Evolutionary conservation across 2,888 invertebrate genomes (phyloP).

Genomic region (Bursaphelenchus okinawaensis): DNA sequence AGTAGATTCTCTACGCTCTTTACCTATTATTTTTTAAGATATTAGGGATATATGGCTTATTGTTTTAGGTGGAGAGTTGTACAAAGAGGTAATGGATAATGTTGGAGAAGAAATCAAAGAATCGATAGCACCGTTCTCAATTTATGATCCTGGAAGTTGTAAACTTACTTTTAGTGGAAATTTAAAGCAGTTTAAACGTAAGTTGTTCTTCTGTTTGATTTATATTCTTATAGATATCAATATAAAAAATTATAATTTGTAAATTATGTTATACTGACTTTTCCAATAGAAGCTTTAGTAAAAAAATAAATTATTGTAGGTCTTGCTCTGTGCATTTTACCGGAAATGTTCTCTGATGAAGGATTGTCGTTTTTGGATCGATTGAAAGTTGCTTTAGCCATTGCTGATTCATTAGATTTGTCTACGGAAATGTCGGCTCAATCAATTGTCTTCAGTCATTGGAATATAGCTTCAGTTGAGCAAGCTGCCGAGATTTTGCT

Average conservation of each 20-base stretch:
- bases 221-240: too few species aligned
- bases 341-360: constrained; percentile 12
- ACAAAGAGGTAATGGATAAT: constrained; percentile 4
- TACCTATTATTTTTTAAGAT: too few species aligned
- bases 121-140: constrained; percentile 1
- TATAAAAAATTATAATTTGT: too few species aligned
- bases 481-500: constrained; percentile 10
- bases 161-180: background rate
- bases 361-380: constrained; percentile 7
- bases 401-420: constrained; percentile 9
- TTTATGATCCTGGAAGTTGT: constrained; percentile 3
- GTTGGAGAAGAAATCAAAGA: background rate
- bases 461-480: constrained; percentile 7
- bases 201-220: background rate
- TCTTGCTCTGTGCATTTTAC: constrained; percentile 8
- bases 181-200: constrained; percentile 6
- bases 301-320: too few species aligned
- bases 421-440: background rate
- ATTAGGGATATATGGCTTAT: too few species aligned
- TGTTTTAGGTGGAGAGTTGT: constrained; percentile 11
- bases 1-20: too few species aligned
- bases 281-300: too few species aligned
- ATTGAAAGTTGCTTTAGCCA: constrained; percentile 8
- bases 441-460: constrained; percentile 7
- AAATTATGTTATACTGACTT: too few species aligned